Conservation (phyloP, 2,888 invertebrate species). For the Stenodera caucasica region DNA sequence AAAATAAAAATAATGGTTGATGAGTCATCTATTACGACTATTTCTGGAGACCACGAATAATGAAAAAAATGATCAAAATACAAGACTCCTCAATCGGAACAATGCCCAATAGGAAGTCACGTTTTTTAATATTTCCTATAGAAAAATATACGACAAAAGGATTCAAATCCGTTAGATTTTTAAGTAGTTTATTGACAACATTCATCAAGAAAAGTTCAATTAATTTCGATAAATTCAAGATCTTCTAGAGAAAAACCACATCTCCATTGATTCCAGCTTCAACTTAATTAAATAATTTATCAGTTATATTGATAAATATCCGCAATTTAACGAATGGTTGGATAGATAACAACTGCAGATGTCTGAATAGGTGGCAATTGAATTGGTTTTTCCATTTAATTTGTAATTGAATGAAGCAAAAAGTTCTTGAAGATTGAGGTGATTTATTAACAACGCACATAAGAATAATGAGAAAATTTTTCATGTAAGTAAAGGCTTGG, state of each 20-base stretch:
- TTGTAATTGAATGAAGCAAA: background rate
- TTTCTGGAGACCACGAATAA: background rate
- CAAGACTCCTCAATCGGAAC: slow-evolving; percentile 5
- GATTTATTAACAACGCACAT: background rate
- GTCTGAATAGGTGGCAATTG: background rate
- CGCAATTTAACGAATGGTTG: background rate
- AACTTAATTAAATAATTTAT: background rate
- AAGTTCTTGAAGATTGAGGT: background rate
- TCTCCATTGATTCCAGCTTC: background rate
- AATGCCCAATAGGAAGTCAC: slow-evolving; percentile 12
- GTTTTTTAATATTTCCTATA: slow-evolving; percentile 9
- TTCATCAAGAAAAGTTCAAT: background rate
- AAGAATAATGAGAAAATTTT: slow-evolving; percentile 9
- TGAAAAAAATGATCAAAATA: slow-evolving; percentile 1
- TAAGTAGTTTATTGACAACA: background rate
- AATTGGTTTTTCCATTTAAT: background rate
- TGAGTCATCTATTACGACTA: background rate
- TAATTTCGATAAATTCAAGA: background rate
- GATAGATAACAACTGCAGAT: background rate
- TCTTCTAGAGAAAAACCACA: background rate
- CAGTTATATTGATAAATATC: background rate
- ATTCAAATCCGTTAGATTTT: slow-evolving; percentile 8
- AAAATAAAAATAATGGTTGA: too few relatives aligned
- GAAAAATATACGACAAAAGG: background rate
- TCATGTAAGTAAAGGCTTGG: slow-evolving; percentile 8